phyloP scores from a whole-genome alignment of 1,140 invertebrate species.

The Drosophila pseudoananassae region DNA sequence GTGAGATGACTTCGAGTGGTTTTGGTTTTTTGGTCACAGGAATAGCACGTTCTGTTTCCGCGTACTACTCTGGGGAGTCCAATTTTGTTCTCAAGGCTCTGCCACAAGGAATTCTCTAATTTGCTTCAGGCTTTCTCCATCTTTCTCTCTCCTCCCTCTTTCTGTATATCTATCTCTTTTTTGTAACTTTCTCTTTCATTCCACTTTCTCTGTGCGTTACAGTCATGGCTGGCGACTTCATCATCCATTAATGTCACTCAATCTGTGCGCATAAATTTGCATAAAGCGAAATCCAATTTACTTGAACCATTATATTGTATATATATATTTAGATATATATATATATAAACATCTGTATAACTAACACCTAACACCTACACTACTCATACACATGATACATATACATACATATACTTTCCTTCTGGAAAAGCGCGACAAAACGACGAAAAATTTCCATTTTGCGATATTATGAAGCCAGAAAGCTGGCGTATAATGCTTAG shows the following conservation, averaged over 20 bases:
- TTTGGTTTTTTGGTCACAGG: conserved; percentile 33
- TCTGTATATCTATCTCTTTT: not conserved
- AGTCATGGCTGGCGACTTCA: conserved; percentile 58
- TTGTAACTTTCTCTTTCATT: not conserved
- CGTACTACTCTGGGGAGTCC: not conserved
- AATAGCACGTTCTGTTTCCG: conserved; percentile 16
- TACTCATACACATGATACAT: not conserved
- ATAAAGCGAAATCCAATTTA: conserved; percentile 80
- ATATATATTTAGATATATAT: not conserved
- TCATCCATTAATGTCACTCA: conserved; percentile 81
- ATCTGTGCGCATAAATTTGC: conserved; percentile 81
- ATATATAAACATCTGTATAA: not conserved
- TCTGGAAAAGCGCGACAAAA: conserved; percentile 8
- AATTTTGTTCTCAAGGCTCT: not conserved
- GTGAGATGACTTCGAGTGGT: conserved; percentile 6
- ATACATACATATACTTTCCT: conserved; percentile 18
- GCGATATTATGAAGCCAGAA: conserved; percentile 18
- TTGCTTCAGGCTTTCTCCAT: no score
- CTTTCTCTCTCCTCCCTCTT: not conserved
- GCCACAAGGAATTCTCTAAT: conserved; percentile 13
- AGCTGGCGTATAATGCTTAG: conserved; percentile 11
- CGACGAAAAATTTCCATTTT: conserved; percentile 53
- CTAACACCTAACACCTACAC: conserved; percentile 5
- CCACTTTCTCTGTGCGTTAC: conserved; percentile 4
- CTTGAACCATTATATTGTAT: conserved; percentile 40